phyloP scores from a whole-genome alignment of 2,113 vertebrate genomes.

The Osmerus eperlanus region DNA sequence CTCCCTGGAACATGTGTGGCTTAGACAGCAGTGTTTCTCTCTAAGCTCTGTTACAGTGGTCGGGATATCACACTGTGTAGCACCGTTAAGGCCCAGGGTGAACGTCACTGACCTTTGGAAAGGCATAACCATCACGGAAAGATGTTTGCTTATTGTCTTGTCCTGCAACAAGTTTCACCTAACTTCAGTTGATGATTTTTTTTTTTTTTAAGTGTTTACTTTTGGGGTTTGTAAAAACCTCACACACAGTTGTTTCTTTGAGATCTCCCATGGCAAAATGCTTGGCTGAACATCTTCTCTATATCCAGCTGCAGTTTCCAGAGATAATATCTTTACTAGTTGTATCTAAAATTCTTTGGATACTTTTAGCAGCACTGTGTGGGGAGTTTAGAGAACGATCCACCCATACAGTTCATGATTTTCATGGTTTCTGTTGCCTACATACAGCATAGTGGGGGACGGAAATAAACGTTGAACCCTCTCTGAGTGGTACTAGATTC shows the following conservation, averaged over 20 bases:
- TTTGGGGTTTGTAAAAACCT: too few relatives aligned
- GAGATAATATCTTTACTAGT: too few relatives aligned
- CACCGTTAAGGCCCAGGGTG: constrained; percentile 22
- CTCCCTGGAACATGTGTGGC: constrained; percentile 26
- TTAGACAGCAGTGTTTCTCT: constrained; percentile 34
- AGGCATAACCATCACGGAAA: too few relatives aligned
- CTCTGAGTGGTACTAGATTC: constrained; percentile 64
- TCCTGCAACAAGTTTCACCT: too few relatives aligned
- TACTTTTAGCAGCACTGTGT: constrained; percentile 23
- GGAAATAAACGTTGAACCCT: constrained; percentile 52
- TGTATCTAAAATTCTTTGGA: constrained; percentile 16
- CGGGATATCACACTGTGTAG: constrained; percentile 35
- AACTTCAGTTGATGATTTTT: too few relatives aligned
- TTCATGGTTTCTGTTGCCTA: constrained; percentile 59
- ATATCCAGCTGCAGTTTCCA: too few relatives aligned
- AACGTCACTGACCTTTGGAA: too few relatives aligned
- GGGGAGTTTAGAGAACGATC: constrained; percentile 49
- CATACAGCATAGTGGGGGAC: constrained; percentile 47
- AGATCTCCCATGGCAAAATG: too few relatives aligned
- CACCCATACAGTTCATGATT: constrained; percentile 50
- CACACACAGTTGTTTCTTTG: too few relatives aligned
- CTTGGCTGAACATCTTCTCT: too few relatives aligned
- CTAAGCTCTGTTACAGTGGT: constrained; percentile 47
- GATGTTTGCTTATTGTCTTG: too few relatives aligned
- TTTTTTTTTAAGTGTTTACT: too few relatives aligned